Evolutionary conservation across 2,797 vertebrate species (phyloP).

Genomic region (Novumbra hubbsi): DNA sequence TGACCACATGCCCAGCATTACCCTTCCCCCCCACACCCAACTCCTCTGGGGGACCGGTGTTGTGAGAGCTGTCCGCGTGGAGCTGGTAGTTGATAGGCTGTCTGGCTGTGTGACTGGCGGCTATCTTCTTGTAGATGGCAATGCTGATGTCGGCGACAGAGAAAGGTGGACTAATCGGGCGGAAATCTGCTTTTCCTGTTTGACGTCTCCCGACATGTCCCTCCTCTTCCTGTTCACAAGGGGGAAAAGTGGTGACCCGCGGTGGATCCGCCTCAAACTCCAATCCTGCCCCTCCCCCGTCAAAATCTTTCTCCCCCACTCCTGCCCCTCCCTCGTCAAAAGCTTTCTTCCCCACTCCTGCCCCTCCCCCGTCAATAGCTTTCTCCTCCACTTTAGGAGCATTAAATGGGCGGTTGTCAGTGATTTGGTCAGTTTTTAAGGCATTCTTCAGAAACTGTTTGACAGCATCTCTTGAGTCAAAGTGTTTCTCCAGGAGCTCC

Average conservation of each 20-base stretch:
- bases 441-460: slow-evolving; percentile 49
- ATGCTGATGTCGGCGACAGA: slow-evolving; percentile 58
- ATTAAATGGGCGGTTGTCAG: slow-evolving; percentile 31
- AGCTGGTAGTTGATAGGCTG: slow-evolving; percentile 43
- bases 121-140: slow-evolving; percentile 59
- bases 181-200: slow-evolving; percentile 1
- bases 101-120: slow-evolving; percentile 47
- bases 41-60: slow-evolving; percentile 33
- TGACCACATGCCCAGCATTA: neutral
- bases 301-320: slow-evolving; percentile 41
- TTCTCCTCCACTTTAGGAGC: slow-evolving; percentile 41
- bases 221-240: slow-evolving; percentile 57
- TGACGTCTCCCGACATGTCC: slow-evolving; percentile 27
- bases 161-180: slow-evolving; percentile 45
- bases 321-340: slow-evolving; percentile 44
- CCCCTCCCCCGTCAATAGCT: slow-evolving; percentile 45
- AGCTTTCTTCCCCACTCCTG: slow-evolving; percentile 27
- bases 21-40: slow-evolving; percentile 38
- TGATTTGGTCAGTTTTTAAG: slow-evolving; percentile 20
- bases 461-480: slow-evolving; percentile 57
- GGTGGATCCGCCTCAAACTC: slow-evolving; percentile 47
- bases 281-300: slow-evolving; percentile 44
- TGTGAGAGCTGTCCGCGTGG: slow-evolving; percentile 35
- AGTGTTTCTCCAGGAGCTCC: slow-evolving; percentile 68
- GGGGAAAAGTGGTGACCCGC: slow-evolving; percentile 64